Conservation (phyloP, 1,140 invertebrate genomes). For the Pogonomyrmex barbatus region DNA sequence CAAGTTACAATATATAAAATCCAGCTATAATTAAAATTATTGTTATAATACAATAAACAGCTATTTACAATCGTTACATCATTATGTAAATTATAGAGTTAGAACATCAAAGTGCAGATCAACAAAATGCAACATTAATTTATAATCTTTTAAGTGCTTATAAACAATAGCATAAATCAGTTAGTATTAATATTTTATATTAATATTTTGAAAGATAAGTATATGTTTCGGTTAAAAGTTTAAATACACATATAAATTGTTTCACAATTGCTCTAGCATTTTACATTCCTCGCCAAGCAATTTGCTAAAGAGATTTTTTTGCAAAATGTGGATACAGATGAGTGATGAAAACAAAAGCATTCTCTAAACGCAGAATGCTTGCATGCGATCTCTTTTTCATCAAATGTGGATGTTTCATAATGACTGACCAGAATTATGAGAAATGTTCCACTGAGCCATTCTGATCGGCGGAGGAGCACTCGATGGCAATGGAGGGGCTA, state of each 20-base stretch:
- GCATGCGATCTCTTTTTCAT: conserved; percentile 30
- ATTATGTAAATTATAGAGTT: conserved; percentile 19
- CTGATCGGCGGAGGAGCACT: conserved; percentile 83
- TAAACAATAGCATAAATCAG: neutral
- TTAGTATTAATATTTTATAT: conserved; percentile 28
- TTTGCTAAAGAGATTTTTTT: conserved; percentile 15
- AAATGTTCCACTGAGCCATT: conserved; percentile 82
- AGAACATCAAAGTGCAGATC: conserved; percentile 23
- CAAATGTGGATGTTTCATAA: conserved; percentile 58
- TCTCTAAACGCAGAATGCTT: conserved; percentile 24
- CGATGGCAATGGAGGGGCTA: conserved; percentile 84
- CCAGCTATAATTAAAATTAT: conserved; percentile 12
- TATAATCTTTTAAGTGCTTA: conserved; percentile 14
- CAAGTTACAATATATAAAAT: conserved; percentile 21
- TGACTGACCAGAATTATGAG: conserved; percentile 83
- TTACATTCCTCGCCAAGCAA: conserved; percentile 28
- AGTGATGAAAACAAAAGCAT: conserved; percentile 24
- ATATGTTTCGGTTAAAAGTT: neutral
- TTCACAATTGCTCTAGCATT: conserved; percentile 4
- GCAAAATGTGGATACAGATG: neutral
- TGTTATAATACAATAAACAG: conserved; percentile 11
- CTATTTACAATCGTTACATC: conserved; percentile 47
- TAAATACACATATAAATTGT: conserved; percentile 3
- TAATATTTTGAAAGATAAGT: neutral
- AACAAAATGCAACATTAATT: conserved; percentile 13